These are phyloP conservation scores for Columba guinea DNA, from an alignment of 2,797 vertebrate genomes.

Conservation along the genomic window DNA sequence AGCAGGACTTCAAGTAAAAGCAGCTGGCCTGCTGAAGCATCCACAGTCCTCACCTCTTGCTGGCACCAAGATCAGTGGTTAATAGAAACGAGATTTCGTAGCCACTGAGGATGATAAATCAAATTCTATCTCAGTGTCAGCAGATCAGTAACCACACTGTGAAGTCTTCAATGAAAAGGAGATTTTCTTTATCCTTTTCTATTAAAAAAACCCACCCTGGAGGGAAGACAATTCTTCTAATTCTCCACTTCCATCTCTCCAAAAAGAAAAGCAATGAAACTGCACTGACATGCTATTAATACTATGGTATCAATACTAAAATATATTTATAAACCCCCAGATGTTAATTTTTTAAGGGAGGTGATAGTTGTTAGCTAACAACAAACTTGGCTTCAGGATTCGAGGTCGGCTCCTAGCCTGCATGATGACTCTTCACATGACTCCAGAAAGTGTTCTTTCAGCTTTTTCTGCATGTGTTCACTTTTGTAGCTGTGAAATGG, in stretches of 20 bases:
- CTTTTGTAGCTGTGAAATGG: background rate
- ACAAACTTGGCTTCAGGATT: background rate
- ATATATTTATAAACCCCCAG: background rate
- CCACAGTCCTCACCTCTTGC: background rate
- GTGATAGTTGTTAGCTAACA: background rate
- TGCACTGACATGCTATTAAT: background rate
- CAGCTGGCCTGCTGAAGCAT: background rate
- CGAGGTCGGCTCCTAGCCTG: background rate
- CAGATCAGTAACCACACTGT: background rate
- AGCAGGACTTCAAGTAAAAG: background rate
- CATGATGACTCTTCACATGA: rapidly evolving
- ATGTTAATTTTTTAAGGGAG: background rate
- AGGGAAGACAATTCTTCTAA: background rate
- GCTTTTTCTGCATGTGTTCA: background rate
- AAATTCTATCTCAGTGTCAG: too few relatives aligned
- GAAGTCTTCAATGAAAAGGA: background rate
- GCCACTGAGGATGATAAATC: background rate
- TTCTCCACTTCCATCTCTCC: background rate
- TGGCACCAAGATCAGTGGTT: background rate
- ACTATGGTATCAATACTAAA: background rate
- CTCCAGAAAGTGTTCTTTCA: background rate
- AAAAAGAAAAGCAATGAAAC: background rate
- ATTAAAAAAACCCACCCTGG: background rate
- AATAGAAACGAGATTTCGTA: background rate
- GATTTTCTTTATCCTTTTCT: background rate